Conservation (phyloP, 2,888 invertebrate genomes). For the Stenodera caucasica region DNA sequence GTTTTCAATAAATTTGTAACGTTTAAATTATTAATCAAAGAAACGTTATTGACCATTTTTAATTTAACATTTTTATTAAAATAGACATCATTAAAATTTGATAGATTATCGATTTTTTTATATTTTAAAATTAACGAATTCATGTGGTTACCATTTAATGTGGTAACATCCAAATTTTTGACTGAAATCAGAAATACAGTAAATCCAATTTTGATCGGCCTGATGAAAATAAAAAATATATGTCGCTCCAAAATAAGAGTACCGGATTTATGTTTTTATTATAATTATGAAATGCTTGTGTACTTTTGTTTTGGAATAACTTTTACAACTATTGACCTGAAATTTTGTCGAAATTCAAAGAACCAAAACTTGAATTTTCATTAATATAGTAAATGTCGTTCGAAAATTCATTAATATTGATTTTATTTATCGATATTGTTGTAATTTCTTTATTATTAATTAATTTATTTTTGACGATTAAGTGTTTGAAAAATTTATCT, state of each 20-base stretch:
- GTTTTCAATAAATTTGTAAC: slow-evolving; percentile 32
- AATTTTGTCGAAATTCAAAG: slow-evolving; percentile 36
- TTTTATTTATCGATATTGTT: slow-evolving; percentile 34
- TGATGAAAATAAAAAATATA: too few relatives aligned
- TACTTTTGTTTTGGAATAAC: not conserved
- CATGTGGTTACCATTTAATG: slow-evolving; percentile 39
- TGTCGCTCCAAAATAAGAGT: too few relatives aligned
- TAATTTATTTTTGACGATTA: slow-evolving; percentile 38
- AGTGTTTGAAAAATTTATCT: slow-evolving; percentile 34
- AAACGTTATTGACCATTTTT: slow-evolving; percentile 32
- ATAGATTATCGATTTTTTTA: slow-evolving; percentile 32
- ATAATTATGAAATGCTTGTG: too few relatives aligned
- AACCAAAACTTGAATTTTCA: slow-evolving; percentile 4
- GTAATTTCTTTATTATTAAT: slow-evolving; percentile 22
- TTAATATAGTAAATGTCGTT: slow-evolving; percentile 38
- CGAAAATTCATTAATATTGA: slow-evolving; percentile 32
- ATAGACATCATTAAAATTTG: slow-evolving; percentile 35
- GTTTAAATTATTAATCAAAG: slow-evolving; percentile 37
- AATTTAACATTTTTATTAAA: slow-evolving; percentile 39
- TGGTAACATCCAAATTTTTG: slow-evolving; percentile 31
- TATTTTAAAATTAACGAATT: slow-evolving; percentile 36
- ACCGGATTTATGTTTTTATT: too few relatives aligned
- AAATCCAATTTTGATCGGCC: too few relatives aligned
- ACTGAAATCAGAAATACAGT: slow-evolving; percentile 39
- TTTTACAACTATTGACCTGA: slow-evolving; percentile 33